Conservation (phyloP, 2,888 invertebrate genomes). For the Scrobipalpa costella region DNA sequence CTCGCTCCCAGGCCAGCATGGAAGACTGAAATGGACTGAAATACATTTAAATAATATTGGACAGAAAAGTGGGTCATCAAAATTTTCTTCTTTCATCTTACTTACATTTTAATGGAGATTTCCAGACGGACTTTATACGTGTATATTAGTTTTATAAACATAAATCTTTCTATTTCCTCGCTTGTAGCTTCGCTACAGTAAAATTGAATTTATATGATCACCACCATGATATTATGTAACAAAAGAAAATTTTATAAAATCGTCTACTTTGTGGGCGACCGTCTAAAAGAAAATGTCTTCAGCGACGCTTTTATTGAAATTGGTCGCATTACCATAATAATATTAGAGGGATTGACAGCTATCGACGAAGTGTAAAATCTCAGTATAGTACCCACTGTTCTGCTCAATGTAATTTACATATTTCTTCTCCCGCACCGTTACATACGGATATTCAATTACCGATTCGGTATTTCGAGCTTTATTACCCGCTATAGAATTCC, state of each 20-base stretch:
- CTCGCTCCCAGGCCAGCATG: no score
- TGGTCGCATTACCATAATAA: conserved; percentile 78
- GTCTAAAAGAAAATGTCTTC: conserved; percentile 65
- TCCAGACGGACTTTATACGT: no score
- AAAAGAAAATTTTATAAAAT: conserved; percentile 5
- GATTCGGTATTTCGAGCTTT: conserved; percentile 30
- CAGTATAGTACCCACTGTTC: conserved; percentile 66
- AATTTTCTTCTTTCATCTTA: no score
- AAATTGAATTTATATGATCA: not conserved
- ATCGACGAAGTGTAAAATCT: conserved; percentile 74
- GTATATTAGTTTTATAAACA: no score
- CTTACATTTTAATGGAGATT: no score
- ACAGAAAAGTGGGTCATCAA: no score
- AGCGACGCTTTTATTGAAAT: conserved; percentile 77
- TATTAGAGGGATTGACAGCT: conserved; percentile 78
- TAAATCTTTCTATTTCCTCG: no score
- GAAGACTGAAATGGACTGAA: no score
- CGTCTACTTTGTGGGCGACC: conserved; percentile 30
- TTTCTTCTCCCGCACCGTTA: conserved; percentile 60
- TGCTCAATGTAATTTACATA: conserved; percentile 60
- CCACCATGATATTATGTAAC: not conserved
- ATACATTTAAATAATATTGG: no score
- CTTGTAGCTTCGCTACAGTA: not conserved
- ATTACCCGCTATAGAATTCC: conserved; percentile 21
- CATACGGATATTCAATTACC: conserved; percentile 72